phyloP scores from a whole-genome alignment of 2,797 vertebrate genomes.

The Sylvia borin region DNA sequence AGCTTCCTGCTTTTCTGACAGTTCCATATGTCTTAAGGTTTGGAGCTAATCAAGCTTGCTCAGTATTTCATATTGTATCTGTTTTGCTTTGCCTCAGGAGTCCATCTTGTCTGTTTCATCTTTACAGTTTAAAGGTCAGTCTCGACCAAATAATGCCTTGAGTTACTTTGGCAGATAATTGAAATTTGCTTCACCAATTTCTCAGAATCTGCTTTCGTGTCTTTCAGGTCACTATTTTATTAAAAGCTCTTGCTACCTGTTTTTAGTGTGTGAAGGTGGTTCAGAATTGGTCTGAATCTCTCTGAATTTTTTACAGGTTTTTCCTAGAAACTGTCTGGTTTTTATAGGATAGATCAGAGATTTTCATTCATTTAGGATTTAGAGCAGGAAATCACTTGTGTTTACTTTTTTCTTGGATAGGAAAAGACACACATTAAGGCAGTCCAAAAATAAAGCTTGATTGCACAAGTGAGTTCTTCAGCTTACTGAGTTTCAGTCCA shows the following conservation, averaged over 20 bases:
- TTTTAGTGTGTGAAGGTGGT: neutral
- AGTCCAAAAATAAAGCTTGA: neutral
- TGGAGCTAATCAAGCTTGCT: slow-evolving; percentile 23
- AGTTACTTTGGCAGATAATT: neutral
- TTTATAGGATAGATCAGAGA: neutral
- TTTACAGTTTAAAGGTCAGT: neutral
- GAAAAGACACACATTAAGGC: neutral
- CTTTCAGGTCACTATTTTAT: neutral
- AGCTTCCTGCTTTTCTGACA: slow-evolving; percentile 15
- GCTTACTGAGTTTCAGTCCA: neutral
- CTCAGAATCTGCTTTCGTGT: neutral
- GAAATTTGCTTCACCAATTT: neutral
- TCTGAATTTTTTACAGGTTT: neutral
- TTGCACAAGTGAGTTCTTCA: neutral
- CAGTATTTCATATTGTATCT: neutral
- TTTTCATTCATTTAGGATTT: neutral
- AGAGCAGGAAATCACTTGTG: neutral
- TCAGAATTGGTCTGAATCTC: neutral
- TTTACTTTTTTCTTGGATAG: neutral
- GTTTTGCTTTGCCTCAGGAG: slow-evolving; percentile 20
- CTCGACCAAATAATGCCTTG: neutral
- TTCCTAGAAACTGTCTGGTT: neutral
- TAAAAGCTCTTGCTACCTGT: neutral
- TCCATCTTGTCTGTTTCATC: neutral
- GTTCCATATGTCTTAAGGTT: slow-evolving; percentile 34